Evolutionary conservation across 2,113 vertebrate genomes (phyloP).

Genomic region (Corynorhinus townsendii): DNA sequence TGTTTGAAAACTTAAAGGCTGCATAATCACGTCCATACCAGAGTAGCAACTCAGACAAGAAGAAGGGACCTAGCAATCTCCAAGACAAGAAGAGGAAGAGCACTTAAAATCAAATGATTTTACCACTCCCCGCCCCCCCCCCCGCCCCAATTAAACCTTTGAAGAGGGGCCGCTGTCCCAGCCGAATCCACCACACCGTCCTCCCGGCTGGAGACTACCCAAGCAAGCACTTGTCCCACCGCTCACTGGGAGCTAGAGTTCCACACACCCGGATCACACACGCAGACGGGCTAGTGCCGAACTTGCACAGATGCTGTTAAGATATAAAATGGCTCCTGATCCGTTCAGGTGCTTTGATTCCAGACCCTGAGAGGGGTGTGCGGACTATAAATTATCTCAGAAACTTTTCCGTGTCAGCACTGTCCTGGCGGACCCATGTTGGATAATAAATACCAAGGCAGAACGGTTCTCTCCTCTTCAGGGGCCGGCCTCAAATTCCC

Average conservation of each 20-base stretch:
- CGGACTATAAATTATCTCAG: background rate
- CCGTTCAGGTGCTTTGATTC: slow-evolving; percentile 46
- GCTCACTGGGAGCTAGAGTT: background rate
- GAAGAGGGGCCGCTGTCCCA: slow-evolving; percentile 1
- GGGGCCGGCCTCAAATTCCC: background rate
- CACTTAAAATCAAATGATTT: background rate
- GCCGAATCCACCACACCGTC: background rate
- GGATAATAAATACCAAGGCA: too few species aligned
- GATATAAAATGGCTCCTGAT: slow-evolving; percentile 50
- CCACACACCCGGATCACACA: slow-evolving; percentile 45
- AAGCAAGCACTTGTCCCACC: slow-evolving; percentile 58
- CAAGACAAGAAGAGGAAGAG: background rate
- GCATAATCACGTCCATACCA: background rate
- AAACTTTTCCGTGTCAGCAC: background rate
- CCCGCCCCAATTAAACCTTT: background rate
- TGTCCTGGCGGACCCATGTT: fast-evolving
- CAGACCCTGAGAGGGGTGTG: background rate
- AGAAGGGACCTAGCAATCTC: background rate
- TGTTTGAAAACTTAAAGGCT: background rate
- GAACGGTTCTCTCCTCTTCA: fast-evolving
- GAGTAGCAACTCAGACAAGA: background rate
- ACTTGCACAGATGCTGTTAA: slow-evolving; percentile 49
- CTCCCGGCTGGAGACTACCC: slow-evolving; percentile 56
- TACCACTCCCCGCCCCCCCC: too few species aligned
- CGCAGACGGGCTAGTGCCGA: background rate